These are phyloP conservation scores for Virgularia gustaviana DNA, from an alignment of 92 coral and sea anemone species.

Conservation along the genomic window DNA sequence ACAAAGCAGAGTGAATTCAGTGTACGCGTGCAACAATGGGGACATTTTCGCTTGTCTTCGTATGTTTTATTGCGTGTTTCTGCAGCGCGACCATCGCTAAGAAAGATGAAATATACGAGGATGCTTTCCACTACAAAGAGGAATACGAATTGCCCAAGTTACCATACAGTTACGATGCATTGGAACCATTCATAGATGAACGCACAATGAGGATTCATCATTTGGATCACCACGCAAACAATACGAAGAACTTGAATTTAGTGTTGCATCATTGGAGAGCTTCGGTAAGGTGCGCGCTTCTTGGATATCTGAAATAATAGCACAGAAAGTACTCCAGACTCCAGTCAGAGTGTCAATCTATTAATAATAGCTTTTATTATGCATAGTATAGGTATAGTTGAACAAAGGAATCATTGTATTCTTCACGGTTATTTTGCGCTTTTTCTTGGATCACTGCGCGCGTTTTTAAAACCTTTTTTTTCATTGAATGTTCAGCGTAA, in stretches of 20 bases:
- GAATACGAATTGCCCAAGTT: constrained; percentile 69
- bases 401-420: too few species aligned
- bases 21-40: constrained; percentile 15
- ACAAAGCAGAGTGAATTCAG: too few species aligned
- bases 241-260: constrained; percentile 73
- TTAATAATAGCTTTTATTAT: not conserved
- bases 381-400: not conserved
- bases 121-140: constrained; percentile 53
- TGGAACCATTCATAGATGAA: constrained; percentile 81
- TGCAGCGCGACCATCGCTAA: not conserved
- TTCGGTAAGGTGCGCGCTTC: constrained; percentile 51
- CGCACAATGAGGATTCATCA: constrained; percentile 79
- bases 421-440: too few species aligned
- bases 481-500: too few species aligned
- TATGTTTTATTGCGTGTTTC: not conserved
- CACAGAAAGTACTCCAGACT: not conserved
- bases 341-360: not conserved
- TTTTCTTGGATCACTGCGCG: too few species aligned
- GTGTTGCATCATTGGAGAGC: constrained; percentile 74
- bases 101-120: constrained; percentile 31
- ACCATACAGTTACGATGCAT: constrained; percentile 66
- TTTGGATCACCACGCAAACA: constrained; percentile 80
- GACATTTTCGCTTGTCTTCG: not conserved
- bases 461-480: too few species aligned
- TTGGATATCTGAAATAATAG: too few species aligned